Conservation (phyloP, 2,797 vertebrate genomes). For the Molossus alvarezi region DNA sequence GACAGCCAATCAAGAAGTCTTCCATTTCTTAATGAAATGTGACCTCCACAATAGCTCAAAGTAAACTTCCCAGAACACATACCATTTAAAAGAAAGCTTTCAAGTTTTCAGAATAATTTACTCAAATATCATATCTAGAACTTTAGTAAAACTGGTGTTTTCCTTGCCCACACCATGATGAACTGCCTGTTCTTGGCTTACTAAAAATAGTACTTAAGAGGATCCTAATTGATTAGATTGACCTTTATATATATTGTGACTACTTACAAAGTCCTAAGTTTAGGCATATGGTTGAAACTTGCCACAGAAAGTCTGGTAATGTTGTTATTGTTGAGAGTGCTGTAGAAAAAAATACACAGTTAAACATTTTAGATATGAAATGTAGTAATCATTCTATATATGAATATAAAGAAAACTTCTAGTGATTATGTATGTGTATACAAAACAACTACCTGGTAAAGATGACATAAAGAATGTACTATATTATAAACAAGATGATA, state of each 20-base stretch:
- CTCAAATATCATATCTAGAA: not conserved
- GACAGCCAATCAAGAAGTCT: constrained; percentile 91
- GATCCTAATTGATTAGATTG: constrained; percentile 28
- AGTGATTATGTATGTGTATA: not conserved
- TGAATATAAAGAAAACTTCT: not conserved
- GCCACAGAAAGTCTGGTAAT: constrained; percentile 98
- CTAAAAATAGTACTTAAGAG: not conserved
- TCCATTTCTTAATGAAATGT: constrained; percentile 90
- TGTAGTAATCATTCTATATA: not conserved
- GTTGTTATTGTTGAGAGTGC: constrained; percentile 99
- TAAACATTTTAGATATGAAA: constrained; percentile 65
- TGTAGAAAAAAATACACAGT: constrained; percentile 89
- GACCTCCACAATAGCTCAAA: constrained; percentile 87
- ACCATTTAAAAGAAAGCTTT: constrained; percentile 71
- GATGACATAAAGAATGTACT: not conserved
- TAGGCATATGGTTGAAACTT: constrained; percentile 99
- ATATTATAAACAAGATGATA: not conserved
- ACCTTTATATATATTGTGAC: constrained; percentile 36
- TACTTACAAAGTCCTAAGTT: constrained; percentile 99
- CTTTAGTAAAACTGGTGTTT: not conserved
- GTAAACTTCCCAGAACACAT: constrained; percentile 82
- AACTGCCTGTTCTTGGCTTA: not conserved
- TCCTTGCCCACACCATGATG: not conserved
- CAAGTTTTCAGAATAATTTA: constrained; percentile 51
- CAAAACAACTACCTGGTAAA: not conserved